Percentiles rank a stretch among this genome's conserved stretches.
phyloP scores from a whole-genome alignment of 2,113 vertebrate genomes.

The Rhinogobius similis region DNA sequence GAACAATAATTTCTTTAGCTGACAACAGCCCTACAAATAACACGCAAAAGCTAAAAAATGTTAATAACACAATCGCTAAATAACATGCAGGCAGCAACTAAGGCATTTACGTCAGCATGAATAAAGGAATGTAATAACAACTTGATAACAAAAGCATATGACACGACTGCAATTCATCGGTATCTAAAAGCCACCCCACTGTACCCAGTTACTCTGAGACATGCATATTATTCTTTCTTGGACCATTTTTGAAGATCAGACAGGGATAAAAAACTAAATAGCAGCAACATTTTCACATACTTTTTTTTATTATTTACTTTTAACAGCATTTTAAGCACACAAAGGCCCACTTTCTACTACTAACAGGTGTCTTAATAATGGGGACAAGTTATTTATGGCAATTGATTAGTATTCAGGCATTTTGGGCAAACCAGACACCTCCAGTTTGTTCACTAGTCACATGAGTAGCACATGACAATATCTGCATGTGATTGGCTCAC shows the following conservation, averaged over 20 bases:
- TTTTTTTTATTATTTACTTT: not conserved
- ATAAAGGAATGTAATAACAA: conserved; percentile 2
- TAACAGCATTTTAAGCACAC: not conserved
- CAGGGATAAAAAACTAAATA: not conserved
- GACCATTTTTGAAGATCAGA: not conserved
- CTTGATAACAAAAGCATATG: not conserved
- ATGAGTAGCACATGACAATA: conserved; percentile 15
- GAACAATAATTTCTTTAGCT: no score
- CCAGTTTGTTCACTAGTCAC: conserved; percentile 22
- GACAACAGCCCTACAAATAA: no score
- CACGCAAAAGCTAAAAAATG: not conserved
- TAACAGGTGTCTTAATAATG: not conserved
- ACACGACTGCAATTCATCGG: not conserved
- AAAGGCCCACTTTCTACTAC: not conserved
- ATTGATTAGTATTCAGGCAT: not conserved
- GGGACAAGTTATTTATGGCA: not conserved
- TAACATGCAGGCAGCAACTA: not conserved
- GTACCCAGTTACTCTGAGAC: not conserved
- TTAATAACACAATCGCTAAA: not conserved
- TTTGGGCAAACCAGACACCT: conserved; percentile 2
- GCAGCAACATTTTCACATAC: not conserved
- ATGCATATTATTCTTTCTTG: not conserved
- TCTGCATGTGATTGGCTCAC: conserved; percentile 12
- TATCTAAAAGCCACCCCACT: not conserved
- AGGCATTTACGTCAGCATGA: not conserved